Base-by-base conservation (phyloP, 2,888 invertebrate genomes). In the Nineta flava region DNA sequence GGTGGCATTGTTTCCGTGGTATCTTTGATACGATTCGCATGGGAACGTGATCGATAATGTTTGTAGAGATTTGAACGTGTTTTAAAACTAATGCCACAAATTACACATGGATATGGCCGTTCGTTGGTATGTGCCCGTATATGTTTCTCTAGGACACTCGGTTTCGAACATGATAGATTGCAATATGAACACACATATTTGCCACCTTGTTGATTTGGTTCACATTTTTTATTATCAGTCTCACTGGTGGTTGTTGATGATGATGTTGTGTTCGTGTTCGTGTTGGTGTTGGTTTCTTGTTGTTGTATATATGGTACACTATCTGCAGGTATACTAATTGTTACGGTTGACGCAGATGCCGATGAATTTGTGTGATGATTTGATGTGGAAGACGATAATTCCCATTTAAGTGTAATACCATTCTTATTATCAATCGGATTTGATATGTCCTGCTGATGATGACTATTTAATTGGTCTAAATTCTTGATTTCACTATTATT, bases 51-150 rank as follows among this genome's bases (percentile, higher is more conserved):
- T 62, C 79, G 72, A 65, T 85, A 81, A 68, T 92, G 92, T 67
- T 93, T 93, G 65, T 90, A 92, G 56, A 92, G 75, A 68, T 93
- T 93, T 59, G 91, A 91, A 66, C 88, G 87, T 17, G 93, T 93
- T 69, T 93, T 93, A 71, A 93, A 93, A 59, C 90, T 86, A 69
- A 92, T 87, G 56, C 88, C 88, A 67, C 92, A 93, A 56, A 84
- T 81, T 59, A 77, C 73, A 70, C 92, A 93, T 26, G 92, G 92
- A 71, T 83, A 93, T 51, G 92, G 92, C 59, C 92, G 75, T 69
- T 93, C 92, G 65, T 91, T 90, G 44, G 93, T 92, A 68, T 93
- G 92, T 53, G 91, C 88, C 62, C 92, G 78, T 66, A 93, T 87
- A 74, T 93, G 93, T 73, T 93, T 93, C 67, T 91, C 84, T 55